Evolutionary conservation across 2,797 vertebrate genomes (phyloP).

Genomic region (Ara ararauna): DNA sequence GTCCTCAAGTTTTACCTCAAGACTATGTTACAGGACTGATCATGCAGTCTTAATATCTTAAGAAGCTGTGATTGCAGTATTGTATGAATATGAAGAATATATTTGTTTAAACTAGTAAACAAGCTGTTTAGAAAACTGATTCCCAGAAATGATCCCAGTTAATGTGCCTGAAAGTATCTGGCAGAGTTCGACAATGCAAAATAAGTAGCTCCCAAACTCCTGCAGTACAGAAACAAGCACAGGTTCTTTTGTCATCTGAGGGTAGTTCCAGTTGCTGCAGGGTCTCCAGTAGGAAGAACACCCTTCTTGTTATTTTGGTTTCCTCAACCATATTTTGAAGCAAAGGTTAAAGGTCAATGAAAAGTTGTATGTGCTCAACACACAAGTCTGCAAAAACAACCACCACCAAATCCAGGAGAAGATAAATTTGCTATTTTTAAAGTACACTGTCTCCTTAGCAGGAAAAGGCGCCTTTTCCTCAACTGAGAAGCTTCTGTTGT

Average conservation of each 20-base stretch:
- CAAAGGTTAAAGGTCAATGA: neutral
- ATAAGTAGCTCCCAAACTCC: neutral
- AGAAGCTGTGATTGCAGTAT: neutral
- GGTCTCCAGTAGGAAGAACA: neutral
- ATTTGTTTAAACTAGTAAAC: constrained; percentile 1
- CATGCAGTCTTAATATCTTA: neutral
- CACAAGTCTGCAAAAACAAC: too few relatives aligned
- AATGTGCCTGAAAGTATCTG: neutral
- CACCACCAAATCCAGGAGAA: neutral
- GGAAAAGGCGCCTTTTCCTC: neutral
- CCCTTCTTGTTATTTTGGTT: neutral
- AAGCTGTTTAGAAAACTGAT: neutral
- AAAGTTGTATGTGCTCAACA: neutral
- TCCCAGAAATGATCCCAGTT: neutral
- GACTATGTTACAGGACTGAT: neutral
- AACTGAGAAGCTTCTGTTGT: neutral
- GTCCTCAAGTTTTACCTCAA: neutral
- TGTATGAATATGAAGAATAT: neutral
- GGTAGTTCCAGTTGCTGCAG: neutral
- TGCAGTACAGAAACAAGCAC: neutral
- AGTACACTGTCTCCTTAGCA: neutral
- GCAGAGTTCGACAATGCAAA: neutral
- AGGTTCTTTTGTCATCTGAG: neutral
- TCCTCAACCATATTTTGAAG: neutral
- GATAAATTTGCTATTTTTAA: neutral